Percentiles rank a stretch among this genome's conserved stretches.
Evolutionary conservation across 2,113 vertebrate species (phyloP).

Genomic region (Scatophagus argus): DNA sequence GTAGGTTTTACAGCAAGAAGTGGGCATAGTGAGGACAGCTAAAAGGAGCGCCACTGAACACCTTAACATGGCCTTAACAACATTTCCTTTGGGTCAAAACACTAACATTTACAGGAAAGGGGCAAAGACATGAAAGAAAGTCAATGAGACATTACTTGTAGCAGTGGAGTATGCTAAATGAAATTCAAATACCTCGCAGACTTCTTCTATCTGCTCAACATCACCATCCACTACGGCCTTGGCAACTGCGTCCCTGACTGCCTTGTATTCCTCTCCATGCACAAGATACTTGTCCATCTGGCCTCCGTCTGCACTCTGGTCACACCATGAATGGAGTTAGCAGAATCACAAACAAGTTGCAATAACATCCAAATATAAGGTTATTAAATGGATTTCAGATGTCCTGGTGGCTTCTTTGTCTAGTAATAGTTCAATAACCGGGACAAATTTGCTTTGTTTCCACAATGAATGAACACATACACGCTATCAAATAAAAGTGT

Average conservation of each 20-base stretch:
- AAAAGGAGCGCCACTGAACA: too few relatives aligned
- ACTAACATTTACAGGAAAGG: too few relatives aligned
- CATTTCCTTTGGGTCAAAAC: too few relatives aligned
- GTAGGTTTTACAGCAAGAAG: too few relatives aligned
- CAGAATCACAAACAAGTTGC: not conserved
- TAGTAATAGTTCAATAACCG: not conserved
- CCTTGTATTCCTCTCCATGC: constrained; percentile 81
- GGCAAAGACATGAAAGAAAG: too few relatives aligned
- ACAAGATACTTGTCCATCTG: constrained; percentile 87
- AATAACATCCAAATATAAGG: not conserved
- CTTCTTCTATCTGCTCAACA: constrained; percentile 55
- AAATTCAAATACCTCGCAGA: constrained; percentile 80
- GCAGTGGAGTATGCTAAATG: not conserved
- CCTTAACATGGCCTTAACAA: too few relatives aligned
- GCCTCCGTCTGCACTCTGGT: constrained; percentile 58
- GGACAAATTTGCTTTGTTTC: too few relatives aligned
- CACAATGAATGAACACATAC: not conserved
- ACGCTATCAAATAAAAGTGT: not conserved
- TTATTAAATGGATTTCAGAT: not conserved
- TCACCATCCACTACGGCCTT: constrained; percentile 78
- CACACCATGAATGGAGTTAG: not conserved
- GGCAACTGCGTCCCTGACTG: constrained; percentile 84
- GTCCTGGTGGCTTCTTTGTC: not conserved
- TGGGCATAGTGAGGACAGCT: too few relatives aligned
- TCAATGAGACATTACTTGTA: not conserved